phyloP scores from a whole-genome alignment of 2,888 invertebrate genomes.

The Colletes collaris region DNA sequence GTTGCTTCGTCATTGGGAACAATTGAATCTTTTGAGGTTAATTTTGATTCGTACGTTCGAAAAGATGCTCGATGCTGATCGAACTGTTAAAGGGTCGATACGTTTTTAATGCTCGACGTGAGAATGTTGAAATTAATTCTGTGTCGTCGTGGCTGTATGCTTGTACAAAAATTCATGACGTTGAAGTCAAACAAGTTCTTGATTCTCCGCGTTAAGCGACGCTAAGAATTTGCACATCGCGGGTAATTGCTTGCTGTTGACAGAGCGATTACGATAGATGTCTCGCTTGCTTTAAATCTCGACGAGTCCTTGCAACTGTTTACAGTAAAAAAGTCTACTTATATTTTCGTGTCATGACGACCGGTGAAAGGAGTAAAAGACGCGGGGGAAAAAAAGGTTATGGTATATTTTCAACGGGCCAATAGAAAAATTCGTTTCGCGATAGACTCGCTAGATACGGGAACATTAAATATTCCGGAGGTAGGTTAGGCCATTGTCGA shows the following conservation, averaged over 20 bases:
- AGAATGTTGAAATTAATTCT: too few relatives aligned
- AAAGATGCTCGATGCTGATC: too few relatives aligned
- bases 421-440: not conserved
- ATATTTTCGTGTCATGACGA: not conserved
- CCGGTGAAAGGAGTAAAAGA: not conserved
- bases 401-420: not conserved
- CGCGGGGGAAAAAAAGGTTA: not conserved
- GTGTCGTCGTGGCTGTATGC: not conserved
- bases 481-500: constrained; percentile 39
- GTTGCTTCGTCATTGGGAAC: too few relatives aligned
- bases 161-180: not conserved
- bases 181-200: not conserved
- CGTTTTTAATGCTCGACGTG: too few relatives aligned
- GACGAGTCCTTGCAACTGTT: constrained; percentile 3
- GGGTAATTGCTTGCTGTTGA: constrained; percentile 20
- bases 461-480: constrained; percentile 59
- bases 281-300: constrained; percentile 21
- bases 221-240: constrained; percentile 22
- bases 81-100: too few relatives aligned
- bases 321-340: not conserved
- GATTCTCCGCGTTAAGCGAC: not conserved
- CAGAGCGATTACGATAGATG: constrained; percentile 22
- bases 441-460: constrained; percentile 7
- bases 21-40: too few relatives aligned
- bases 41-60: too few relatives aligned